Percentiles rank a stretch among this genome's conserved stretches.
Conservation (phyloP, 2,888 invertebrate genomes). For the Cotesia congregata region DNA sequence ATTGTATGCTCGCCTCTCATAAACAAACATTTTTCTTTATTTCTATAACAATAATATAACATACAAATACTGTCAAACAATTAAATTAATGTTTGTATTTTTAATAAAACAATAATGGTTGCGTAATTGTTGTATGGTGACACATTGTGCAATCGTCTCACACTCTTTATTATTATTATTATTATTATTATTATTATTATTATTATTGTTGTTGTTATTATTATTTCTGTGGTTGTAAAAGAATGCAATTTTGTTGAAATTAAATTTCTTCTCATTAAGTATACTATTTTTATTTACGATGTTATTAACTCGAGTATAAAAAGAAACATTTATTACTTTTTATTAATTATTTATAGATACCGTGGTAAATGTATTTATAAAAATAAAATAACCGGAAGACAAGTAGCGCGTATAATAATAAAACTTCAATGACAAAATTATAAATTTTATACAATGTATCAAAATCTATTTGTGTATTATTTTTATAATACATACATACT, state of each 20-base stretch:
- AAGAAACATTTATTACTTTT: background rate
- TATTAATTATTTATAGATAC: background rate
- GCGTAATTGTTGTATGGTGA: constrained; percentile 11
- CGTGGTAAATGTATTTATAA: background rate
- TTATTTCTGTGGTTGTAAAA: background rate
- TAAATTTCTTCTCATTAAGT: constrained; percentile 23
- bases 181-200: background rate
- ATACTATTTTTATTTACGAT: background rate
- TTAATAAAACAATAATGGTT: constrained; percentile 1
- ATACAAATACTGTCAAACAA: constrained; percentile 4
- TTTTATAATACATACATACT: too few species aligned
- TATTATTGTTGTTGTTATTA: too few species aligned
- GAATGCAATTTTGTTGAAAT: constrained; percentile 16
- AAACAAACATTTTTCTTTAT: constrained; percentile 51
- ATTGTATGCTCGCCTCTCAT: constrained; percentile 72
- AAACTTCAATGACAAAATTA: background rate
- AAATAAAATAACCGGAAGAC: background rate
- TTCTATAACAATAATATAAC: constrained; percentile 39
- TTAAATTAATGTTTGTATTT: constrained; percentile 13
- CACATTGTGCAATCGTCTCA: constrained; percentile 21
- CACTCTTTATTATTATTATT: background rate
- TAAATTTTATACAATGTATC: background rate
- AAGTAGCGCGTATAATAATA: background rate
- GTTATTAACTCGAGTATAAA: background rate
- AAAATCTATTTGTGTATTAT: background rate